Conservation (phyloP, 1,140 invertebrate genomes). For the Trinorchestia longiramus region DNA sequence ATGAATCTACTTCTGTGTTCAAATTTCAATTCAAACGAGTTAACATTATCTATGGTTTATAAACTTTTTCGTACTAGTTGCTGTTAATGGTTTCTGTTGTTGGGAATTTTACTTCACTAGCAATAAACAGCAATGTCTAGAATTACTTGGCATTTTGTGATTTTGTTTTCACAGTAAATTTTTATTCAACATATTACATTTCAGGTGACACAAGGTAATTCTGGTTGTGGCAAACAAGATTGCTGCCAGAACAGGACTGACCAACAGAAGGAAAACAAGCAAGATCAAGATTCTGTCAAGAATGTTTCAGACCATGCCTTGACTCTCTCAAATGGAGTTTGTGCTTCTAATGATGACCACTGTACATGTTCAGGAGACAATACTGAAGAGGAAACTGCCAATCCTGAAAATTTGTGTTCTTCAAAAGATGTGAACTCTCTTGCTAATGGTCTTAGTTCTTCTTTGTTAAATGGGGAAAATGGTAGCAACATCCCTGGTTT, state of each 20-base stretch:
- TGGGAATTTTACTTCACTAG: not conserved
- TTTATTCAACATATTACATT: not conserved
- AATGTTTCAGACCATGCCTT: not conserved
- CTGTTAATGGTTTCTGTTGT: not conserved
- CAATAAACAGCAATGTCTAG: not conserved
- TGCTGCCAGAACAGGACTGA: not conserved
- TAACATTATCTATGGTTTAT: not conserved
- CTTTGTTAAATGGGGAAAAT: conserved; percentile 40
- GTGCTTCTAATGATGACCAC: not conserved
- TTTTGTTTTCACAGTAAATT: not conserved
- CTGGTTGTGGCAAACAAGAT: not conserved
- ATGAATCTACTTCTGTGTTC: not conserved
- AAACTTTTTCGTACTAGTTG: not conserved
- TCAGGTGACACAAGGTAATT: not conserved
- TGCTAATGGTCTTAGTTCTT: not conserved
- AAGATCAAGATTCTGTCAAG: not conserved
- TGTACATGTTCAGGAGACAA: not conserved
- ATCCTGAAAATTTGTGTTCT: not conserved
- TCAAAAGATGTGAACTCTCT: not conserved
- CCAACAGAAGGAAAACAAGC: not conserved
- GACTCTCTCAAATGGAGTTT: not conserved
- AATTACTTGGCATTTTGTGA: not conserved
- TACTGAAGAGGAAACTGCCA: not conserved
- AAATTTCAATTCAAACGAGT: too few species aligned
- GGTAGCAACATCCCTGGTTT: conserved; percentile 85